Percentiles rank a stretch among this genome's conserved stretches.
Evolutionary conservation across 2,113 vertebrate genomes (phyloP).

Genomic region (Anhinga rufa): DNA sequence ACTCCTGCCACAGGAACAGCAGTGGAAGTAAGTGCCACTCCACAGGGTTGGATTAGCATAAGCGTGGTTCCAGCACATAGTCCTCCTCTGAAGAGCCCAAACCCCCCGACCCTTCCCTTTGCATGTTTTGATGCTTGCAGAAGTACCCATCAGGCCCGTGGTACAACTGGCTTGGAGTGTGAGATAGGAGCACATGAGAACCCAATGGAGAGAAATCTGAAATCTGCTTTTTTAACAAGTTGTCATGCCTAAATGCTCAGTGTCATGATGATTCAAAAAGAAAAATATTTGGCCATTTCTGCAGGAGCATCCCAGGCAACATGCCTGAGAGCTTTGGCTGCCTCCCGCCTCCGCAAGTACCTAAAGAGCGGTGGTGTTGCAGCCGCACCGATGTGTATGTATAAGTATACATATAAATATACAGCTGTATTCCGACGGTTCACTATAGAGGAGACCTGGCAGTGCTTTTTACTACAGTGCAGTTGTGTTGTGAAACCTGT

Average conservation of each 20-base stretch:
- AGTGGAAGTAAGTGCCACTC: neutral
- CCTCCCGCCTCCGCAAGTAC: fast-evolving
- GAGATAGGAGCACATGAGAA: neutral
- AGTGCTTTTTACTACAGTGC: neutral
- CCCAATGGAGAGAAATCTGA: fast-evolving
- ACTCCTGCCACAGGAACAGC: neutral
- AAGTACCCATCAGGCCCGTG: neutral
- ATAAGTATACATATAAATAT: fast-evolving
- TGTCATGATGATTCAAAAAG: fast-evolving
- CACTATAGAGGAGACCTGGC: neutral
- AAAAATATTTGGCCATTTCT: fast-evolving
- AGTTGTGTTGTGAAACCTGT: neutral
- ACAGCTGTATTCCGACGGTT: fast-evolving
- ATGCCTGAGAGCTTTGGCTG: fast-evolving
- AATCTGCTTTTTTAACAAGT: neutral
- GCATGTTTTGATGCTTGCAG: fast-evolving
- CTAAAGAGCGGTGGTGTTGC: fast-evolving
- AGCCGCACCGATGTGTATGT: fast-evolving
- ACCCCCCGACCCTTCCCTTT: fast-evolving
- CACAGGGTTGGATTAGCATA: fast-evolving
- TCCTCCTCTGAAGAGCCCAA: neutral
- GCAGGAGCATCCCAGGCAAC: neutral
- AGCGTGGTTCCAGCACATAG: neutral
- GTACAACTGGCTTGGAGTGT: fast-evolving
- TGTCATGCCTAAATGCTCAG: fast-evolving